A percentile compares a stretch with the other conserved stretches of the same genome.
These are phyloP conservation scores for Salminus brasiliensis DNA, from an alignment of 2,113 vertebrate species.

Conservation along the genomic window DNA sequence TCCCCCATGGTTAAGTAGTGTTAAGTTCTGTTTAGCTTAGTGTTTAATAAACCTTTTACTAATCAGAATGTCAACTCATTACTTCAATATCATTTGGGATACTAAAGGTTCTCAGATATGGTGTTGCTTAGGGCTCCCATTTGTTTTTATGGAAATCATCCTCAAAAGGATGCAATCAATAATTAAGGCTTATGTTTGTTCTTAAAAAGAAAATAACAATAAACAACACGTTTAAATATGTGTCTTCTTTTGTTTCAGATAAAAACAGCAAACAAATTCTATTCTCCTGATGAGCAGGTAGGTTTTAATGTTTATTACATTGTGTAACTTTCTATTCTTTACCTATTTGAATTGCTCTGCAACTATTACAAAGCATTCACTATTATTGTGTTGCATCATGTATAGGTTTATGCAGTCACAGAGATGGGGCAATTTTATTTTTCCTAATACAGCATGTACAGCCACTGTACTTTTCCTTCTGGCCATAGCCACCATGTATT, in stretches of 20 bases:
- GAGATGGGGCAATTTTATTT: too few relatives aligned
- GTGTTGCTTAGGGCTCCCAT: too few relatives aligned
- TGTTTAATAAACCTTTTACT: too few relatives aligned
- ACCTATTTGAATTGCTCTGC: not conserved
- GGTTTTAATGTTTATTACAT: conserved; percentile 21
- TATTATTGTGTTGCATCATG: not conserved
- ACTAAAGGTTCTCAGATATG: too few relatives aligned
- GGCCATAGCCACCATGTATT: not conserved
- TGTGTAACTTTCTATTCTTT: not conserved
- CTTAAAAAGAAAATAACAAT: not conserved
- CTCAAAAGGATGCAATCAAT: too few relatives aligned
- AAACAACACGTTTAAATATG: not conserved
- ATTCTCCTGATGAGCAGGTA: conserved; percentile 88
- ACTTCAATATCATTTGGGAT: too few relatives aligned
- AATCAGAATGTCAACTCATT: too few relatives aligned
- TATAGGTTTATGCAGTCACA: not conserved
- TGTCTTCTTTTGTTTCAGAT: conserved; percentile 73
- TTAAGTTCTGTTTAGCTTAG: too few relatives aligned
- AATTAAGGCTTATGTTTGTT: too few relatives aligned
- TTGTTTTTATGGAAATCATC: too few relatives aligned
- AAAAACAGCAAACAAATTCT: conserved; percentile 86
- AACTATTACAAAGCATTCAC: not conserved
- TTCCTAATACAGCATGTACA: not conserved
- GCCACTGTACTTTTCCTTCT: not conserved
- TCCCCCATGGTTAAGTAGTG: too few relatives aligned